These are phyloP conservation scores for Engraulis encrasicolus DNA, from an alignment of 2,113 vertebrate genomes.

Conservation along the genomic window DNA sequence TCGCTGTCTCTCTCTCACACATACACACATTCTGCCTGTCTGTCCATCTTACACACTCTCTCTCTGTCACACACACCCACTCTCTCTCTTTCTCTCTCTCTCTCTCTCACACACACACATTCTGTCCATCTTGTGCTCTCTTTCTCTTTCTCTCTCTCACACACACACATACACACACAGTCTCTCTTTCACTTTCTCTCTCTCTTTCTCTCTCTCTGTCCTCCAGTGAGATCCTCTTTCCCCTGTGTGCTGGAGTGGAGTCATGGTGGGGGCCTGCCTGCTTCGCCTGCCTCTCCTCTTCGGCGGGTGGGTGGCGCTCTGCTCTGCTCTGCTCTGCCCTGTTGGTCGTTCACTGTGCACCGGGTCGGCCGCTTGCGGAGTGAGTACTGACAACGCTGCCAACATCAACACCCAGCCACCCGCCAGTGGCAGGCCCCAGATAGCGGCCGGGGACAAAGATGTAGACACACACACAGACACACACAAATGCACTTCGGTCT, in stretches of 20 bases:
- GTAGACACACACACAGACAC: background rate
- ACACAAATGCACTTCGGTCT: background rate
- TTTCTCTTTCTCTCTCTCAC: too few relatives aligned
- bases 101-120: background rate
- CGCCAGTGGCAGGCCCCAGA: background rate
- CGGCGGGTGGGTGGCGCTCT: too few relatives aligned
- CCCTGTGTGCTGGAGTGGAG: constrained; percentile 27
- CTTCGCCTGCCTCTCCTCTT: constrained; percentile 32
- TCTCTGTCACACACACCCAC: background rate
- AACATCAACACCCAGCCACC: constrained; percentile 37
- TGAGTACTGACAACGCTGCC: too few relatives aligned
- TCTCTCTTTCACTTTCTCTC: background rate
- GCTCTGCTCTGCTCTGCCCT: too few relatives aligned
- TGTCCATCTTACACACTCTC: too few relatives aligned
- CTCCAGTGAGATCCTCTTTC: constrained; percentile 29
- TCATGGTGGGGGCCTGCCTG: constrained; percentile 21
- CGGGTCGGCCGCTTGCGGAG: background rate
- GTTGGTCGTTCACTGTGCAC: background rate
- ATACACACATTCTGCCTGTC: background rate
- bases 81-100: background rate
- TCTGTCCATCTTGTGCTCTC: background rate
- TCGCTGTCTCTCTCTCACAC: background rate
- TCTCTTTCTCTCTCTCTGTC: background rate
- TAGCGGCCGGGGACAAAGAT: too few relatives aligned
- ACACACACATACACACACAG: background rate